A percentile compares a stretch with the other conserved stretches of the same genome.
phyloP scores from a whole-genome alignment of 2,888 invertebrate species.

The Pyrocoelia pectoralis region DNA sequence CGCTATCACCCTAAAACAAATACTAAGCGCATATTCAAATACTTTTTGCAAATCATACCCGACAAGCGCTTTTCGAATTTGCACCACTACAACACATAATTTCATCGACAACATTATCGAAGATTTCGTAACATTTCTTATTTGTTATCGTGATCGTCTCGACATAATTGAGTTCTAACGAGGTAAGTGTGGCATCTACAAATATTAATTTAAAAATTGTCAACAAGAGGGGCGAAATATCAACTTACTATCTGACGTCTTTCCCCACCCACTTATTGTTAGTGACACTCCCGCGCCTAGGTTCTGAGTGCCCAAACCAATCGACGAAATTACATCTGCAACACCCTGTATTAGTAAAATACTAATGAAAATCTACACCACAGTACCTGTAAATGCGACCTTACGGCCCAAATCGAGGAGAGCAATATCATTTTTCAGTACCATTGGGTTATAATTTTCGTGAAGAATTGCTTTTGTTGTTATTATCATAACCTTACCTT shows the following conservation, averaged over 20 bases:
- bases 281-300: not conserved
- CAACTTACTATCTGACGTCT: constrained; percentile 37
- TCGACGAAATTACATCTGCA: not conserved
- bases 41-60: constrained; percentile 39
- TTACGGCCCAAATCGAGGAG: not conserved
- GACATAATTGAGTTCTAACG: constrained; percentile 40
- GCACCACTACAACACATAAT: constrained; percentile 44
- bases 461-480: not conserved
- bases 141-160: constrained; percentile 44
- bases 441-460: not conserved
- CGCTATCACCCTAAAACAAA: constrained; percentile 48
- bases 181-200: constrained; percentile 18
- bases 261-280: constrained; percentile 43
- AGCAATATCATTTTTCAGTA: not conserved
- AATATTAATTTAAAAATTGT: not conserved
- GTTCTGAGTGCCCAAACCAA: not conserved
- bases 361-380: not conserved
- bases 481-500: not conserved
- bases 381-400: not conserved
- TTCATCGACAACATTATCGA: constrained; percentile 30
- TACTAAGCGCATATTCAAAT: not conserved
- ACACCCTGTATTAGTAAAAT: not conserved
- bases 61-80: constrained; percentile 46
- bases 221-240: not conserved
- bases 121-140: constrained; percentile 39